Conservation (phyloP, 2,113 vertebrate species). For the Alosa alosa region DNA sequence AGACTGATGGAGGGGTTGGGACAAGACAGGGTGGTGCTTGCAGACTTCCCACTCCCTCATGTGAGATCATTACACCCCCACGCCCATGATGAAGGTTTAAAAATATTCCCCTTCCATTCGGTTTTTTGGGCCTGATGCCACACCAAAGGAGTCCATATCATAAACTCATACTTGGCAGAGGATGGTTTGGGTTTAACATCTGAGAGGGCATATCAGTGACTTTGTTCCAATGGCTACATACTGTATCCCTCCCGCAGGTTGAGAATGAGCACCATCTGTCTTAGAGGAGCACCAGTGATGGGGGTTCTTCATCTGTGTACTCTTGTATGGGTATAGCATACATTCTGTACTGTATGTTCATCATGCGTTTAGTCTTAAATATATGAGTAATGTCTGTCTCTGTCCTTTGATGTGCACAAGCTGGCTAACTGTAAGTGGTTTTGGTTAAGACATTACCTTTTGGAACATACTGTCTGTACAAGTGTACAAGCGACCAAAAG, state of each 20-base stretch:
- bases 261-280: constrained; percentile 8
- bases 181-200: not conserved
- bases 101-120: not conserved
- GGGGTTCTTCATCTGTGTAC: not conserved
- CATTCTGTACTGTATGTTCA: not conserved
- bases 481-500: not conserved
- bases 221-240: not conserved
- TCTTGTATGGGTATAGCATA: not conserved
- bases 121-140: not conserved
- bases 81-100: not conserved
- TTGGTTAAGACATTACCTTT: not conserved
- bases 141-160: not conserved
- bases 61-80: not conserved
- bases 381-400: not conserved
- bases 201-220: not conserved
- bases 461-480: not conserved
- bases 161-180: constrained; percentile 10
- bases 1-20: not conserved
- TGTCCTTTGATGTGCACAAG: not conserved
- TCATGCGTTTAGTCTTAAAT: not conserved
- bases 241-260: not conserved
- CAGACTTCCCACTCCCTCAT: not conserved
- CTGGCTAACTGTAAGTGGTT: not conserved
- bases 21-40: not conserved
- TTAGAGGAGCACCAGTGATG: not conserved